A percentile compares a stretch with the other conserved stretches of the same genome.
Conservation (phyloP, 2,888 invertebrate species). For the Homarus gammarus region DNA sequence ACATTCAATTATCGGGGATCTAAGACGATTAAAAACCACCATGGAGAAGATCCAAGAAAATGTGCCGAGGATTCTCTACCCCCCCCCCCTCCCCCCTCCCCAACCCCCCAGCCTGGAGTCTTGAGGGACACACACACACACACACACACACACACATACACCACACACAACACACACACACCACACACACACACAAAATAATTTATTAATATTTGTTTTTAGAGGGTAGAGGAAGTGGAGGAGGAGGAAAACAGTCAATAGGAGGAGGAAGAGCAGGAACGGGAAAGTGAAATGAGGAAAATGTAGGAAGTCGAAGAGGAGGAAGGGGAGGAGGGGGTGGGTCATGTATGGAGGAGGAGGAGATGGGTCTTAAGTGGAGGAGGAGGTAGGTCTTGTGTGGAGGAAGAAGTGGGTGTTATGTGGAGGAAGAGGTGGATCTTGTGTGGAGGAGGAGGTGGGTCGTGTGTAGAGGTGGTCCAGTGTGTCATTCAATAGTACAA, state of each 20-base stretch:
- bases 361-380: background rate
- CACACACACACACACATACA: too few relatives aligned
- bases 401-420: too few relatives aligned
- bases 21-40: conserved; percentile 54
- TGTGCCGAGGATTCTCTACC: conserved; percentile 44
- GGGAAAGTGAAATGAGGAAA: background rate
- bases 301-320: background rate
- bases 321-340: background rate
- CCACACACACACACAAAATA: background rate
- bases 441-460: too few relatives aligned
- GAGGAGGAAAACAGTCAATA: background rate
- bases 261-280: background rate
- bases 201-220: conserved; percentile 3
- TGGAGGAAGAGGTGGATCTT: too few relatives aligned
- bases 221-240: background rate
- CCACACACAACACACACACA: too few relatives aligned
- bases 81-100: too few relatives aligned
- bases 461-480: too few relatives aligned
- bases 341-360: background rate
- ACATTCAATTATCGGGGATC: conserved; percentile 71
- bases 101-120: too few relatives aligned
- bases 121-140: too few relatives aligned
- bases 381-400: too few relatives aligned
- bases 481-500: too few relatives aligned
- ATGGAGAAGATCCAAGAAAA: conserved; percentile 65